These are phyloP conservation scores for Chelonia mydas DNA, from an alignment of 2,797 vertebrate species.

Conservation along the genomic window DNA sequence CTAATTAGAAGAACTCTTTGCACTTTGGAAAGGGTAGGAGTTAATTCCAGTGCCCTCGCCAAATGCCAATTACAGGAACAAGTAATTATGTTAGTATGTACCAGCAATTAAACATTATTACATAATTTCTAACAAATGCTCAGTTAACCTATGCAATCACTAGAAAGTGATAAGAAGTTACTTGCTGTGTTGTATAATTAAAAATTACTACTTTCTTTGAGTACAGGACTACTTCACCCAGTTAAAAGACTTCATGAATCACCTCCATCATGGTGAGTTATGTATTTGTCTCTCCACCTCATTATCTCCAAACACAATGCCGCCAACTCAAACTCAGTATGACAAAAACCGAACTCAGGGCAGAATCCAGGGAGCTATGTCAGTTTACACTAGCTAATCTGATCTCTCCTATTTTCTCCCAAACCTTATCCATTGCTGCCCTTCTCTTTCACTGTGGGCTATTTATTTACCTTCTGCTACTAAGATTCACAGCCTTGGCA, in stretches of 20 bases:
- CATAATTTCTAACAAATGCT: neutral
- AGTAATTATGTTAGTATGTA: neutral
- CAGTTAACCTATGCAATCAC: neutral
- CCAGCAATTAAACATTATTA: neutral
- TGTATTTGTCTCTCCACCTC: neutral
- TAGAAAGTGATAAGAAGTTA: neutral
- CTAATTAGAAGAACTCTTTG: neutral
- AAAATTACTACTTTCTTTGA: neutral
- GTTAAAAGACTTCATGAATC: neutral
- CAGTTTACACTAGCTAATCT: neutral
- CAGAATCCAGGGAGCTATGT: neutral
- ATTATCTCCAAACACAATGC: neutral
- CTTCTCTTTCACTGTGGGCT: neutral
- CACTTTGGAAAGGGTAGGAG: neutral
- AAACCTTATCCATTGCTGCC: neutral
- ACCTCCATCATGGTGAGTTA: neutral
- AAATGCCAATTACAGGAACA: neutral
- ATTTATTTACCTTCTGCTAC: neutral
- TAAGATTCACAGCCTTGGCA: neutral
- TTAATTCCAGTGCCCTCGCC: neutral
- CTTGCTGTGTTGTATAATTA: neutral
- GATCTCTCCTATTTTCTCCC: neutral
- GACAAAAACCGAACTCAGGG: neutral
- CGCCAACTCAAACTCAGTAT: neutral
- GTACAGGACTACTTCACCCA: neutral